Percentiles rank a stretch among this genome's conserved stretches.
Evolutionary conservation across 1,140 invertebrate genomes (phyloP).

Genomic region (Drosophila paulistorum): DNA sequence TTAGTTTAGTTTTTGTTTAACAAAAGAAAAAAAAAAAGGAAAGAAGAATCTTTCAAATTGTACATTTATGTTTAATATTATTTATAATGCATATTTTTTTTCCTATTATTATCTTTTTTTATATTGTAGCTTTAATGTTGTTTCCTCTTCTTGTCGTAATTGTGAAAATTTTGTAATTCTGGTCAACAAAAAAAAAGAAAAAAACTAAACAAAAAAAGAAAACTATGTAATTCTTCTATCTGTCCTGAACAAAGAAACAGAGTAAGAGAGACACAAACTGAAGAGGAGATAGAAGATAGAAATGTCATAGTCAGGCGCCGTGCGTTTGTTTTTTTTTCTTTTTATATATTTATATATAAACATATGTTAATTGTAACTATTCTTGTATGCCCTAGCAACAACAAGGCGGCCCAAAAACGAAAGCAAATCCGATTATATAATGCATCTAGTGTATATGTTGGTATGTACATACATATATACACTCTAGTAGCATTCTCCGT

Average conservation of each 20-base stretch:
- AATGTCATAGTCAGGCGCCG: slow-evolving; percentile 12
- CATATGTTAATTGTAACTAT: slow-evolving; percentile 8
- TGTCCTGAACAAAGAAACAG: not conserved
- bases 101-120: not conserved
- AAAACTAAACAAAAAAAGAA: not conserved
- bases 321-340: not conserved
- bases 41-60: slow-evolving; percentile 15
- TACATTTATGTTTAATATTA: slow-evolving; percentile 46
- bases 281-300: not conserved
- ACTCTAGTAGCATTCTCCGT: not conserved
- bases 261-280: not conserved
- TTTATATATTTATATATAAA: slow-evolving; percentile 15
- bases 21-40: not conserved
- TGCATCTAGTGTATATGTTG: not conserved
- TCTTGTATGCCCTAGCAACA: not conserved
- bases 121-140: slow-evolving; percentile 7
- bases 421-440: slow-evolving; percentile 2
- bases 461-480: not conserved
- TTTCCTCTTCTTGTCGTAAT: slow-evolving; percentile 2
- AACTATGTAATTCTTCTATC: slow-evolving; percentile 1
- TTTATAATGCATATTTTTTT: slow-evolving; percentile 17
- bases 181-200: not conserved
- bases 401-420: not conserved
- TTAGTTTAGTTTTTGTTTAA: slow-evolving; percentile 12
- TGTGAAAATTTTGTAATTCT: slow-evolving; percentile 13